Evolutionary conservation across 2,113 vertebrate species (phyloP).

Genomic region (Pluvialis apricaria): DNA sequence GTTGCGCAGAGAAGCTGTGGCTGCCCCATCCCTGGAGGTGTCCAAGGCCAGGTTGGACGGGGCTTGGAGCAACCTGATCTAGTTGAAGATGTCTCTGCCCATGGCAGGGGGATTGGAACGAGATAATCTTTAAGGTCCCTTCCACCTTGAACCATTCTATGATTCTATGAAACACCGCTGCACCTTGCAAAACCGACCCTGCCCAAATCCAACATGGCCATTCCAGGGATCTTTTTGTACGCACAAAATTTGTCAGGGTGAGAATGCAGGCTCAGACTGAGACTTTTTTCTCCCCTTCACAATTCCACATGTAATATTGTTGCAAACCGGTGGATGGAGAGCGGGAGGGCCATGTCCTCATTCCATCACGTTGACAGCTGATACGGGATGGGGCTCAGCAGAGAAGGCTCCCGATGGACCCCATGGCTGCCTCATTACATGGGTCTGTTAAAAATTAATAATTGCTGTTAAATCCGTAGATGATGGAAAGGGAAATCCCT

Average conservation of each 20-base stretch:
- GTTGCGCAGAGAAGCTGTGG: too few relatives aligned
- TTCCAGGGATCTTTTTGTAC: too few relatives aligned
- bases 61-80: too few relatives aligned
- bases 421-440: too few relatives aligned
- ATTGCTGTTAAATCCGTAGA: not conserved
- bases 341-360: not conserved
- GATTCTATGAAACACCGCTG: not conserved
- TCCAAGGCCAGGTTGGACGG: too few relatives aligned
- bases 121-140: too few relatives aligned
- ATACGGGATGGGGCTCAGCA: not conserved
- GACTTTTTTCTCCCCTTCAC: not conserved
- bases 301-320: not conserved
- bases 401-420: not conserved
- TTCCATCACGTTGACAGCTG: not conserved
- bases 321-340: not conserved
- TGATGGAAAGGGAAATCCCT: not conserved
- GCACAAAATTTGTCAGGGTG: not conserved
- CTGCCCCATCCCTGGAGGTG: too few relatives aligned
- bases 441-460: not conserved
- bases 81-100: too few relatives aligned
- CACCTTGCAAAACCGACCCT: rapidly evolving
- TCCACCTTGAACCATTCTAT: too few relatives aligned
- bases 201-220: not conserved
- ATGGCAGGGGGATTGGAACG: too few relatives aligned
- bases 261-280: not conserved